A percentile compares a stretch with the other conserved stretches of the same genome.
Conservation (phyloP, 2,113 vertebrate genomes). For the Sarotherodon lohbergeri region DNA sequence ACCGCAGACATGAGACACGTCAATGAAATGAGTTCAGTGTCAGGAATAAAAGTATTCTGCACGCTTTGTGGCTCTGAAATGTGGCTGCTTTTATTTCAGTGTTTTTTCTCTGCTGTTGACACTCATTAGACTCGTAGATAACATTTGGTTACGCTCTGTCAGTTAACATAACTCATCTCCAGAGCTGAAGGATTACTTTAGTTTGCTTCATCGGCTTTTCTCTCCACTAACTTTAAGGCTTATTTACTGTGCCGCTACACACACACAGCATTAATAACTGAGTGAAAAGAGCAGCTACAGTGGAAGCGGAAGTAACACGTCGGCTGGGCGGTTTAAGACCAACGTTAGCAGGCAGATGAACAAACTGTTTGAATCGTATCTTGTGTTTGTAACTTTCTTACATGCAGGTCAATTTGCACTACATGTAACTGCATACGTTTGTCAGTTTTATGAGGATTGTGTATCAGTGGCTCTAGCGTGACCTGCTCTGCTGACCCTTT, state of each 20-base stretch:
- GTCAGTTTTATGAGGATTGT: not conserved
- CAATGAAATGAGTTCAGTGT: not conserved
- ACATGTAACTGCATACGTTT: not conserved
- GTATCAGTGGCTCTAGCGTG: not conserved
- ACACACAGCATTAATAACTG: not conserved
- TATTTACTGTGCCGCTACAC: not conserved
- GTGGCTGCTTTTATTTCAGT: rapidly evolving
- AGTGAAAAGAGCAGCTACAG: not conserved
- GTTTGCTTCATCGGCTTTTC: constrained; percentile 3
- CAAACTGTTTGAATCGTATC: not conserved
- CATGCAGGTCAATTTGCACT: not conserved
- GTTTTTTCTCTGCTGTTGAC: not conserved
- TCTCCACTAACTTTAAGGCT: not conserved
- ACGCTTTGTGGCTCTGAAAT: not conserved
- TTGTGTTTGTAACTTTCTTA: not conserved
- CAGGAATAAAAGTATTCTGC: not conserved
- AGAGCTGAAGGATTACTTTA: not conserved
- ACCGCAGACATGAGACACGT: not conserved
- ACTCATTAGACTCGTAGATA: not conserved
- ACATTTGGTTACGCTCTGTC: not conserved
- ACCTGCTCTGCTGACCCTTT: not conserved
- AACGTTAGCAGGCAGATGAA: not conserved
- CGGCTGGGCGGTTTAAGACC: not conserved
- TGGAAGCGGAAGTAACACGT: not conserved
- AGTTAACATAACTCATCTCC: not conserved